Percentiles rank a stretch among this genome's conserved stretches.
Evolutionary conservation across 2,113 vertebrate species (phyloP).

Genomic region (Cathartes aura): DNA sequence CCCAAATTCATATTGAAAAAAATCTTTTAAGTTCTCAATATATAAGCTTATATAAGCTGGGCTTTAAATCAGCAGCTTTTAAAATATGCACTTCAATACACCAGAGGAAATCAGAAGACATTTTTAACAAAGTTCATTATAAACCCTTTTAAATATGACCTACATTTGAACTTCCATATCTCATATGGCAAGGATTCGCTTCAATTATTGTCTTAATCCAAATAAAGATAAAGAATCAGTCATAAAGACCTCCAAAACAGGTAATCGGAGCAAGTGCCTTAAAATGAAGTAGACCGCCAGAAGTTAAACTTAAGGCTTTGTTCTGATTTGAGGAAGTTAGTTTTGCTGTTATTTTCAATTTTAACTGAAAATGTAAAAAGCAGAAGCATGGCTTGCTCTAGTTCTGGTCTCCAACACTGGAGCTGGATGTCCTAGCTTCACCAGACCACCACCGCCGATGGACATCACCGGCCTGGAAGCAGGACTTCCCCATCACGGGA

Average conservation of each 20-base stretch:
- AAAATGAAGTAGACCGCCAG: background rate
- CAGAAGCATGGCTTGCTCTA: background rate
- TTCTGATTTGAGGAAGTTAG: background rate
- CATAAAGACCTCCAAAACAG: constrained; percentile 43
- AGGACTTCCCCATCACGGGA: background rate
- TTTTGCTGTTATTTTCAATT: background rate
- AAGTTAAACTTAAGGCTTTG: background rate
- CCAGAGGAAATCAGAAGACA: constrained; percentile 38
- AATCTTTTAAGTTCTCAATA: background rate
- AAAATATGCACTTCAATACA: constrained; percentile 21
- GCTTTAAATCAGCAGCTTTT: constrained; percentile 45
- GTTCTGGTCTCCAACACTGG: background rate
- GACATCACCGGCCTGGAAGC: background rate
- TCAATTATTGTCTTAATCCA: constrained; percentile 65
- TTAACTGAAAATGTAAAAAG: background rate
- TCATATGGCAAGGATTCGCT: constrained; percentile 20
- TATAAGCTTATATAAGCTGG: background rate
- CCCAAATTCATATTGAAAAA: background rate
- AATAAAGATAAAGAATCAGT: constrained; percentile 6
- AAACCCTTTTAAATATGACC: constrained; percentile 42
- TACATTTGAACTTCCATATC: constrained; percentile 39
- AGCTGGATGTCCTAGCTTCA: background rate
- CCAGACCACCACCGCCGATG: background rate
- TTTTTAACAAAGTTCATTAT: constrained; percentile 54
- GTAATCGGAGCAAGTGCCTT: background rate